phyloP scores from a whole-genome alignment of 1,140 invertebrate genomes.

The Lutraria rhynchaena region DNA sequence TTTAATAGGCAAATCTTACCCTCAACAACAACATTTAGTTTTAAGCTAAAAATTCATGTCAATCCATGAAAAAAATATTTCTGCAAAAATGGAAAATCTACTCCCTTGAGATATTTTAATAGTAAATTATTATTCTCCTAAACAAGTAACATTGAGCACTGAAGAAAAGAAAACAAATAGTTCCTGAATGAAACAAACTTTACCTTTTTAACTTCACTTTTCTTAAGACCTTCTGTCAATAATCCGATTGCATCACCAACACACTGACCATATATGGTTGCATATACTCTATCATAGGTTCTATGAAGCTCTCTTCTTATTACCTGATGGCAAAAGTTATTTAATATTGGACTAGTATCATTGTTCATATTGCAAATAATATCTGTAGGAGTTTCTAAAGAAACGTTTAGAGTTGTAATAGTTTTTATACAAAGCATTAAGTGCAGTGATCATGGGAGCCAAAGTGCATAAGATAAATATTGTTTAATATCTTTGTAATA shows the following conservation, averaged over 20 bases:
- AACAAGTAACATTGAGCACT: too few species aligned
- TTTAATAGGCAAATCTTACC: too few species aligned
- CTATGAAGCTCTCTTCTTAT: slow-evolving; percentile 51
- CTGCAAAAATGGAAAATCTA: too few species aligned
- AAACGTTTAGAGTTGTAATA: not conserved
- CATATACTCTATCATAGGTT: slow-evolving; percentile 67
- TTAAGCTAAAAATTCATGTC: too few species aligned
- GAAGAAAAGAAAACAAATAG: too few species aligned
- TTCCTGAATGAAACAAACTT: too few species aligned
- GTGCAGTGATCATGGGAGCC: not conserved
- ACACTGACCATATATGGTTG: slow-evolving; percentile 73
- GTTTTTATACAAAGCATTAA: not conserved
- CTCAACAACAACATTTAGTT: too few species aligned
- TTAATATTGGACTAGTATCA: not conserved
- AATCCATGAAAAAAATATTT: too few species aligned
- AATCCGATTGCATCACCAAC: slow-evolving; percentile 75
- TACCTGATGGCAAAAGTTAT: slow-evolving; percentile 29
- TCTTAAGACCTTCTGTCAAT: slow-evolving; percentile 71
- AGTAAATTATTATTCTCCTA: too few species aligned
- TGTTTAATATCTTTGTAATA: not conserved
- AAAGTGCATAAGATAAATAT: not conserved
- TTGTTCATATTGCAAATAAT: not conserved
- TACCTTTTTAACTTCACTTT: slow-evolving; percentile 70
- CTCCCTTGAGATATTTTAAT: too few species aligned
- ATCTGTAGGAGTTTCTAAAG: not conserved